Percentiles rank a stretch among this genome's conserved stretches.
Conservation (phyloP, 2,797 vertebrate genomes). For the Brotula barbata region DNA sequence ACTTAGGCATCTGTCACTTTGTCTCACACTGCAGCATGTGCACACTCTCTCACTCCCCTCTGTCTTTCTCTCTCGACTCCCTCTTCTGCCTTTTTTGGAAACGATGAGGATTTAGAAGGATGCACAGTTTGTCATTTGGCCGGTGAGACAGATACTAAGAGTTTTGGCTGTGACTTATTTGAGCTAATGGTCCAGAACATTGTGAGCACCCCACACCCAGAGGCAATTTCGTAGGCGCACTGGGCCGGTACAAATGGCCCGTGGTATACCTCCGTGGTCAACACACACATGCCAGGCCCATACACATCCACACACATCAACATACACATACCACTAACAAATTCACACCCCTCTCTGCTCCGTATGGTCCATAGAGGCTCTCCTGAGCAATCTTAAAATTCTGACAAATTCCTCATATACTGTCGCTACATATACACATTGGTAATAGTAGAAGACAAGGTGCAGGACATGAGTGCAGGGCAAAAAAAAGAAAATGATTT, state of each 20-base stretch:
- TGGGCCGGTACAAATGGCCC: slow-evolving; percentile 81
- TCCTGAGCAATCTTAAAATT: slow-evolving; percentile 35
- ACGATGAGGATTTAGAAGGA: slow-evolving; percentile 69
- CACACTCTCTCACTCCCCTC: slow-evolving; percentile 18
- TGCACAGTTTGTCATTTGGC: slow-evolving; percentile 79
- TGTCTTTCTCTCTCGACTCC: slow-evolving; percentile 1
- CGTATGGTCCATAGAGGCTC: slow-evolving; percentile 18
- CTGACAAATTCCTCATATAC: slow-evolving; percentile 51
- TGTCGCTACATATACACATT: slow-evolving; percentile 55
- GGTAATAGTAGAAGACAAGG: slow-evolving; percentile 11
- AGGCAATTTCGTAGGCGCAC: slow-evolving; percentile 82
- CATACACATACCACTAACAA: slow-evolving; percentile 36
- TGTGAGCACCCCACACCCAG: slow-evolving; percentile 83
- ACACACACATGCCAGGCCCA: slow-evolving; percentile 60
- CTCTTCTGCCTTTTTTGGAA: slow-evolving; percentile 44
- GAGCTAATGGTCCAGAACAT: slow-evolving; percentile 89
- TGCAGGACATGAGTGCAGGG: neutral
- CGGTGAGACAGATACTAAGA: slow-evolving; percentile 82
- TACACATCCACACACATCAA: slow-evolving; percentile 42
- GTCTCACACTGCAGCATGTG: no score
- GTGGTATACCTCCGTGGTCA: slow-evolving; percentile 74
- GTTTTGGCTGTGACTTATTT: slow-evolving; percentile 85
- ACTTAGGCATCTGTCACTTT: slow-evolving; percentile 19
- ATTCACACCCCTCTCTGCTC: slow-evolving; percentile 12
- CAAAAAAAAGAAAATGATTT: slow-evolving; percentile 47